Evolutionary conservation across 2,797 vertebrate genomes (phyloP).

Genomic region (Amniataba percoides): DNA sequence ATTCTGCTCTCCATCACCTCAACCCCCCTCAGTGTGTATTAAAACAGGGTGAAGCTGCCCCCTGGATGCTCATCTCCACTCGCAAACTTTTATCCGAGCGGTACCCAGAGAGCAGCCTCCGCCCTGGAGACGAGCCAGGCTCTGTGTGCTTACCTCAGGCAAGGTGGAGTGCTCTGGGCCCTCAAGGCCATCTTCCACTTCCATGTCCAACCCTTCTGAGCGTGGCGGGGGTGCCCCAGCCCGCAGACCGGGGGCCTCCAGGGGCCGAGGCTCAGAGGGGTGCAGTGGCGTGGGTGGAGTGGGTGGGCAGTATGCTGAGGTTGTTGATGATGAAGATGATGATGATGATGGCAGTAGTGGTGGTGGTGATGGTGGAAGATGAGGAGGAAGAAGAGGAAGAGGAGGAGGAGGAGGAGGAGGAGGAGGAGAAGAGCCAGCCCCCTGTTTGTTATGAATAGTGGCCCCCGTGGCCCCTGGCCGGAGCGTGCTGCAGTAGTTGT

Average conservation of each 20-base stretch:
- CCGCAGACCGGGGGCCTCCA: conserved; percentile 81
- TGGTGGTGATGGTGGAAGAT: conserved; percentile 65
- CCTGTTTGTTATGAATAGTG: conserved; percentile 84
- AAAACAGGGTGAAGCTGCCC: conserved; percentile 61
- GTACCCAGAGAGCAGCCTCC: conserved; percentile 66
- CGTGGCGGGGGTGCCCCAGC: conserved; percentile 79
- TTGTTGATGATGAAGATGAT: conserved; percentile 53
- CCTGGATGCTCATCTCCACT: conserved; percentile 55
- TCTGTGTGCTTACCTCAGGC: conserved; percentile 87
- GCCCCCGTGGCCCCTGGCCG: conserved; percentile 87
- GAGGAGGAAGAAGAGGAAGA: conserved; percentile 72
- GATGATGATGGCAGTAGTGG: conserved; percentile 36
- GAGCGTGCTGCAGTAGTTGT: conserved; percentile 81
- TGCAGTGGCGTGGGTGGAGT: conserved; percentile 77
- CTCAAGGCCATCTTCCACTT: conserved; percentile 77
- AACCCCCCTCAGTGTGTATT: conserved; percentile 52
- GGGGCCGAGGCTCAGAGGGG: conserved; percentile 85
- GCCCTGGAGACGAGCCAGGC: conserved; percentile 61
- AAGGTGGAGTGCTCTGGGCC: conserved; percentile 72
- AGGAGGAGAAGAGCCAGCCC: conserved; percentile 81
- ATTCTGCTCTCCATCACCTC: conserved; percentile 46
- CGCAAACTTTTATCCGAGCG: conserved; percentile 50
- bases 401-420: conserved; percentile 73
- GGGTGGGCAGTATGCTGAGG: conserved; percentile 74
- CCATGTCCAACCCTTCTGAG: conserved; percentile 73